Percentiles rank a stretch among this genome's conserved stretches.
Evolutionary conservation across 2,888 invertebrate genomes (phyloP).

Genomic region (Helicoverpa assulta): DNA sequence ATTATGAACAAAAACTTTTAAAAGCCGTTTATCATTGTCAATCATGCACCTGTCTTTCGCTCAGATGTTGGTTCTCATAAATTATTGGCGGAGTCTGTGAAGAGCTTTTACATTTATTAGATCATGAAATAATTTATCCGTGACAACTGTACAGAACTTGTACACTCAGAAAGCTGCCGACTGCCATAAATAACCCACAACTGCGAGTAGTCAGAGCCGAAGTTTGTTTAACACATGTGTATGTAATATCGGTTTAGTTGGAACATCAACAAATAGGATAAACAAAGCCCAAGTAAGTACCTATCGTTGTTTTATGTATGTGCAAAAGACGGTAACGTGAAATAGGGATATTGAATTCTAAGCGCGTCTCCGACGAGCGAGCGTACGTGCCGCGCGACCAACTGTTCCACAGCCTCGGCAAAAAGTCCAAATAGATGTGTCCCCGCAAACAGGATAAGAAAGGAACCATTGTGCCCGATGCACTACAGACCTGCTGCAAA

Average conservation of each 20-base stretch:
- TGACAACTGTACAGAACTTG: constrained; percentile 52
- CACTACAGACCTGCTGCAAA: constrained; percentile 80
- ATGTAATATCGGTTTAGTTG: constrained; percentile 63
- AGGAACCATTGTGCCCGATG: constrained; percentile 80
- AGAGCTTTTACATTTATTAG: constrained; percentile 53
- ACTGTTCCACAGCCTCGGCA: constrained; percentile 77
- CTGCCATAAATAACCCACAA: constrained; percentile 52
- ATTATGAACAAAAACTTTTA: constrained; percentile 51
- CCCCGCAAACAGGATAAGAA: constrained; percentile 78
- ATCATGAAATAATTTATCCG: constrained; percentile 57
- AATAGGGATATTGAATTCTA: constrained; percentile 86
- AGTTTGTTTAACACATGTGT: constrained; percentile 59
- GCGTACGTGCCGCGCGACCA: constrained; percentile 82
- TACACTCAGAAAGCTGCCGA: constrained; percentile 36
- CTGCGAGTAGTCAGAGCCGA: constrained; percentile 41
- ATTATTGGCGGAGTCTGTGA: constrained; percentile 39
- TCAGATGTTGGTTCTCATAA: constrained; percentile 44
- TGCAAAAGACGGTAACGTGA: constrained; percentile 78
- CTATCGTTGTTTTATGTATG: constrained; percentile 76
- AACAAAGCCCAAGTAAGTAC: constrained; percentile 75
- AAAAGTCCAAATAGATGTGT: constrained; percentile 83
- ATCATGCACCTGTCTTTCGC: constrained; percentile 58
- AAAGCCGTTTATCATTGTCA: constrained; percentile 63
- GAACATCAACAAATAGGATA: constrained; percentile 72
- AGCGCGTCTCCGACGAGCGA: constrained; percentile 80